Conservation (phyloP, 2,797 vertebrate genomes). For the Adelosebastes latens region DNA sequence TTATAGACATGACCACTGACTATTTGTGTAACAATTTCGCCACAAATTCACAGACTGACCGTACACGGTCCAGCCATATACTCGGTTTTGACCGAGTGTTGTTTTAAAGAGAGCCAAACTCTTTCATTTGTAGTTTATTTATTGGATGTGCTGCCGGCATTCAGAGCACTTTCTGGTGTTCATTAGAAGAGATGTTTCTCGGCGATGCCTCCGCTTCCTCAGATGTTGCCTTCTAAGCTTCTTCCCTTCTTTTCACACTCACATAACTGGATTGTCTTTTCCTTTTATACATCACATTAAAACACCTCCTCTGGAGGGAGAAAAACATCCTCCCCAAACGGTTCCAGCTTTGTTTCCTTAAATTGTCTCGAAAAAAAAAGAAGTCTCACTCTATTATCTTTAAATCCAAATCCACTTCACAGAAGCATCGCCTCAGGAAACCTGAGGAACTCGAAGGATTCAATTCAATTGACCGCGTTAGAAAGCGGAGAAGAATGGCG, state of each 20-base stretch:
- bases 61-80: neutral
- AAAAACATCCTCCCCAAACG: constrained; percentile 25
- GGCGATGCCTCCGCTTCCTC: constrained; percentile 25
- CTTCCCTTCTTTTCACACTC: constrained; percentile 19
- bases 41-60: too few species aligned
- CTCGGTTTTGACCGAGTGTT: neutral
- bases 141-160: constrained; percentile 40
- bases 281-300: constrained; percentile 41
- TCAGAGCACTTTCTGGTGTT: constrained; percentile 32
- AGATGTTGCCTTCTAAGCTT: constrained; percentile 30
- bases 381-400: constrained; percentile 35
- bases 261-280: constrained; percentile 53
- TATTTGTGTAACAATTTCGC: neutral
- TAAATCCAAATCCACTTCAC: constrained; percentile 45
- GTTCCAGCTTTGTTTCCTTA: constrained; percentile 38
- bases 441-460: constrained; percentile 26
- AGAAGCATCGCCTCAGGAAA: constrained; percentile 46
- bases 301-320: constrained; percentile 15
- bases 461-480: constrained; percentile 41
- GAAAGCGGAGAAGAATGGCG: constrained; percentile 41
- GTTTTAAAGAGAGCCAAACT: constrained; percentile 12
- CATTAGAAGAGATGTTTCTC: constrained; percentile 38
- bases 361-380: constrained; percentile 28
- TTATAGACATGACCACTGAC: neutral
- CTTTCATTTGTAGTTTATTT: constrained; percentile 57